phyloP scores from a whole-genome alignment of 2,113 vertebrate species.

The Vireo altiloquus region DNA sequence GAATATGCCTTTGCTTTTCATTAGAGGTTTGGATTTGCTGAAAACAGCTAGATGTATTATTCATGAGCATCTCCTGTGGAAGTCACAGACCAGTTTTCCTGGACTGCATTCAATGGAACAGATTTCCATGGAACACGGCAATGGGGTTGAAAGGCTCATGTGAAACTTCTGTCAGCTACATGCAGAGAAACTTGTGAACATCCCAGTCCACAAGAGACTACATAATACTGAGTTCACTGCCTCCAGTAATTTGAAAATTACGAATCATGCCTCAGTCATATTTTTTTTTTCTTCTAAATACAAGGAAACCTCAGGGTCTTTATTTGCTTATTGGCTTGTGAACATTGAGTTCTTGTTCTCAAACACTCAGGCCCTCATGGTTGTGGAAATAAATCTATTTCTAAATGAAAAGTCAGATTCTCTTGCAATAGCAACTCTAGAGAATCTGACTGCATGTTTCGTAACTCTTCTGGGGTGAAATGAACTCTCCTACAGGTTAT shows the following conservation, averaged over 20 bases:
- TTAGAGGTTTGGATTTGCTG: background rate
- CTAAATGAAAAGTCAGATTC: background rate
- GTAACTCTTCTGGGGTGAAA: background rate
- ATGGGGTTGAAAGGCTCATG: background rate
- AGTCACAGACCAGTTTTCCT: background rate
- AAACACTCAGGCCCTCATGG: background rate
- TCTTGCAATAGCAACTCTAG: background rate
- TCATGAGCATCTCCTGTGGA: background rate
- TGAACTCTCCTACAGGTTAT: background rate
- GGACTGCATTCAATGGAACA: background rate
- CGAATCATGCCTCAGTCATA: background rate
- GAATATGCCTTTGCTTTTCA: background rate
- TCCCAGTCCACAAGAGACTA: background rate
- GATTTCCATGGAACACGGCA: background rate
- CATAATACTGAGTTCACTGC: background rate
- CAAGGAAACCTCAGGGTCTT: background rate
- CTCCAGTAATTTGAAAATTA: background rate
- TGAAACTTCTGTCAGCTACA: background rate
- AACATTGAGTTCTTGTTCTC: constrained; percentile 14
- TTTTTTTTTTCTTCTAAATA: background rate
- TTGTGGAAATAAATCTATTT: background rate
- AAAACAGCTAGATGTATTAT: background rate
- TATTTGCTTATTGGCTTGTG: constrained; percentile 11
- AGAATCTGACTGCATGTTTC: background rate
- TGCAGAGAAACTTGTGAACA: background rate